Conservation (phyloP, 2,113 vertebrate species). For the Felis chaus region DNA sequence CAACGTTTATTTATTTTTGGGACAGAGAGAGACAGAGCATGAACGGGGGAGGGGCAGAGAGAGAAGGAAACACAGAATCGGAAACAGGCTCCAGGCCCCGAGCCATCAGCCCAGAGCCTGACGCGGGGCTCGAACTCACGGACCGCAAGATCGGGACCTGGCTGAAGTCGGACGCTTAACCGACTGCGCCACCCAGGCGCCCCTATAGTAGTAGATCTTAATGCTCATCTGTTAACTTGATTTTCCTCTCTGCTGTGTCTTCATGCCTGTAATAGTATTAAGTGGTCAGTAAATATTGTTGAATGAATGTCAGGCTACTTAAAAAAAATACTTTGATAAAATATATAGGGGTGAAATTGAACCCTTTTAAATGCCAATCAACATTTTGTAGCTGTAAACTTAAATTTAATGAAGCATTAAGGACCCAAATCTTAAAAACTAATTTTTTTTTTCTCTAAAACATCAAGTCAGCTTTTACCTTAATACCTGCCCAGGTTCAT, state of each 20-base stretch:
- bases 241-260: neutral
- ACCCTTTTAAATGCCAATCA: neutral
- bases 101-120: too few species aligned
- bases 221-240: neutral
- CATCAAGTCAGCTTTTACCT: constrained; percentile 25
- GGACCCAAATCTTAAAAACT: neutral
- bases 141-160: too few species aligned
- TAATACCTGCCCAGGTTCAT: neutral
- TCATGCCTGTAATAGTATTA: neutral
- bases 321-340: neutral
- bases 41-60: too few species aligned
- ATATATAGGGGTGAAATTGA: neutral
- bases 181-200: too few species aligned
- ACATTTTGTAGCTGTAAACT: neutral
- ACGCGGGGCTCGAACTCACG: too few species aligned
- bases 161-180: too few species aligned
- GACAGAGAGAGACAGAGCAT: too few species aligned
- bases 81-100: too few species aligned
- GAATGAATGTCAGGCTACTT: neutral
- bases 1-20: too few species aligned
- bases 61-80: too few species aligned
- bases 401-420: neutral
- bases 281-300: neutral
- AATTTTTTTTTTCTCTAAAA: neutral
- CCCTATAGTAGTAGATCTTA: neutral